A percentile compares a stretch with the other conserved stretches of the same genome.
Evolutionary conservation across 2,797 vertebrate species (phyloP).

Genomic region (Pangasius larnaudii): DNA sequence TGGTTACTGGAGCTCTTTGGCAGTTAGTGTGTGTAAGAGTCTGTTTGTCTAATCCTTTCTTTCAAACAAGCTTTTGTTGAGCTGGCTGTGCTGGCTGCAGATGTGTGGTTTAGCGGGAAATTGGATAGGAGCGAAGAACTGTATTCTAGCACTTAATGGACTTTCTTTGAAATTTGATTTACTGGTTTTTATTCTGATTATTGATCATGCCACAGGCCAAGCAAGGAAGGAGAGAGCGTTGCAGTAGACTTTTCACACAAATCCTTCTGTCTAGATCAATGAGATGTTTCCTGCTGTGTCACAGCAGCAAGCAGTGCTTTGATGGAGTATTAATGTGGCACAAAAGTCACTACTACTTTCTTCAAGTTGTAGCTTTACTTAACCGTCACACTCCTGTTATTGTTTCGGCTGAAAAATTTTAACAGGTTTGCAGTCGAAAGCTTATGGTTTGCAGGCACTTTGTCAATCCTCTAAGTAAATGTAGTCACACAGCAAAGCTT

Average conservation of each 20-base stretch:
- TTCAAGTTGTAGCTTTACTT: constrained; percentile 4
- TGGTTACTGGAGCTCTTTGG: not conserved
- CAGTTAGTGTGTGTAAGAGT: not conserved
- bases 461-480: not conserved
- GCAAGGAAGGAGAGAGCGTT: constrained; percentile 21
- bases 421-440: not conserved
- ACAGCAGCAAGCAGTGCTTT: constrained; percentile 35
- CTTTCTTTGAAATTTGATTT: constrained; percentile 39
- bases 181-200: constrained; percentile 35
- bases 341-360: constrained; percentile 20
- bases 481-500: not conserved
- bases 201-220: constrained; percentile 47
- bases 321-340: constrained; percentile 48
- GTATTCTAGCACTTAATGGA: constrained; percentile 24
- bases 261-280: constrained; percentile 43
- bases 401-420: not conserved
- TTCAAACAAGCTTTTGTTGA: not conserved
- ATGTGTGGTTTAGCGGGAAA: constrained; percentile 8
- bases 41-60: constrained; percentile 16
- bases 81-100: not conserved
- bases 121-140: constrained; percentile 8
- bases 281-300: constrained; percentile 42
- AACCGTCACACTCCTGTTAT: not conserved
- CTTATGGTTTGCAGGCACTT: not conserved
- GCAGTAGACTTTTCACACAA: constrained; percentile 36